Conservation (phyloP, 2,113 vertebrate genomes). For the human region GRCh38 chr22:40672001-40672500, state of each 20-base stretch:
- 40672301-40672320: neutral
- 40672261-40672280: neutral
- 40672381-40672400: neutral
- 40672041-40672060: neutral
- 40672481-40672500: too few species aligned
- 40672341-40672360: neutral
- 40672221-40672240: neutral
- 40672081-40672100: neutral
- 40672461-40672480: too few species aligned
- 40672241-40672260: neutral
- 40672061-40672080: neutral
- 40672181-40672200: neutral
- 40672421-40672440: neutral
- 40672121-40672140: neutral
- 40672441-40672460: neutral
- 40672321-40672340: too few species aligned
- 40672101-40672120: neutral
- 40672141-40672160: neutral
- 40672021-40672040: neutral
- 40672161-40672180: neutral
- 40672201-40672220: neutral
- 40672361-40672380: neutral
- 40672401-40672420: neutral
- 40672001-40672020: neutral
- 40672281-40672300: neutral